phyloP scores from a whole-genome alignment of 2,113 vertebrate genomes.

The Pterocles burchelli region DNA sequence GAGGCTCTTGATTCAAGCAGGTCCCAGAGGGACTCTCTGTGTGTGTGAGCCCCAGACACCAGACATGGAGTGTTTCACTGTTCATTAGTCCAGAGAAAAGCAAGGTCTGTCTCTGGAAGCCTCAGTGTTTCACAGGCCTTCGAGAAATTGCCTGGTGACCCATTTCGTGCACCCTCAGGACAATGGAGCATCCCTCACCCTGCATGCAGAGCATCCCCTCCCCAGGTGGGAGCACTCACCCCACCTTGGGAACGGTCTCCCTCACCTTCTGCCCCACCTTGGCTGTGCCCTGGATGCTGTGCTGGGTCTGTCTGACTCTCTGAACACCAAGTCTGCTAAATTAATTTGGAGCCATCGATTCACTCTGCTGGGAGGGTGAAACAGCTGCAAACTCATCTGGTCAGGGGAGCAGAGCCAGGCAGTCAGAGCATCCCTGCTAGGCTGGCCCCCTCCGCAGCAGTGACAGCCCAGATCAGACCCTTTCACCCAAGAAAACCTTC shows the following conservation, averaged over 20 bases:
- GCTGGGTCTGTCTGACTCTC: neutral
- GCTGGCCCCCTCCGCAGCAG: neutral
- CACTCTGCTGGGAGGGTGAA: neutral
- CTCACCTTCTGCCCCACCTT: neutral
- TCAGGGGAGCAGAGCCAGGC: neutral
- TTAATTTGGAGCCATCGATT: neutral
- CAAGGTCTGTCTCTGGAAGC: neutral
- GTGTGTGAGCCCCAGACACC: neutral
- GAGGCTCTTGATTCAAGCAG: neutral
- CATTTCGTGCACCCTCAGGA: neutral
- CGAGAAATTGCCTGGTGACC: neutral
- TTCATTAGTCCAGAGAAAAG: neutral
- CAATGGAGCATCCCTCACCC: neutral
- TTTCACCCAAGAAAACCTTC: neutral
- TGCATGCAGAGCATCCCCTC: neutral
- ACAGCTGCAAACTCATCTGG: conserved; percentile 12
- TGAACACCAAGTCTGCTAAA: neutral
- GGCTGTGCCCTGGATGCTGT: neutral
- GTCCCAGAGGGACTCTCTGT: neutral
- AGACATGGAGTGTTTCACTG: neutral
- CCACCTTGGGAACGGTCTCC: neutral
- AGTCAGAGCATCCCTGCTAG: neutral
- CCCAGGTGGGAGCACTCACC: no score
- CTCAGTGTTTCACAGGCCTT: neutral
- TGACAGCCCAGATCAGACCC: neutral